Evolutionary conservation across 2,113 vertebrate species (phyloP), one percentile per base, ranked within the genome.

Genomic region (Laticauda colubrina): DNA sequence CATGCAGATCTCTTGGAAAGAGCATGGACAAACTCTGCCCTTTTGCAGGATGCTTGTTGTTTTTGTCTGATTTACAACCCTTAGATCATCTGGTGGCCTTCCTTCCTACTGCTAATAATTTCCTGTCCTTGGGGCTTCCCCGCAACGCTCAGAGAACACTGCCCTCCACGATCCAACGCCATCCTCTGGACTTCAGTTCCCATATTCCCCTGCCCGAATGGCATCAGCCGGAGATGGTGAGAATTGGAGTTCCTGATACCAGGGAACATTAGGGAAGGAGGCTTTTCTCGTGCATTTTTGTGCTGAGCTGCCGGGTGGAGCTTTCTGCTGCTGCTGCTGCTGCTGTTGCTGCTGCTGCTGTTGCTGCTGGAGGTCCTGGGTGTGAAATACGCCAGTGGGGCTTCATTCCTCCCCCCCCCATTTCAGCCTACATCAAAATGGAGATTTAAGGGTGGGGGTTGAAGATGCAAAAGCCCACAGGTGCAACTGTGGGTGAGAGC

Each of bases 381-480:
- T 81, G 69, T 18, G 34, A 81, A 81, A 39, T 18, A 81, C 7
- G 0, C 1, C 0, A 6, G 34, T 39, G 5, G 6, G 6, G n/a
- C 18, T 81, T 39, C 6, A 21, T 81, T 39, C 9, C 43, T 7
- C 34, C 18, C 3, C 18, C 6, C 18, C 3, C 3, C 18, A 81
- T 23, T 20, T 81, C 34, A 81, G 8, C 8, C 18, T 81, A 18
- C 34, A 81, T 39, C 8, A 39, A 43, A 81, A 81, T 9, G 69
- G 34, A 20, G 75, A 81, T 43, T 81, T 43, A 39, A 39, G 75
- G 34, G 29, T 34, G 29, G 14, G 61, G 14, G 64, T n/a, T 15
- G 29, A 69, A 81, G n/a, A 81, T 39, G n/a, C 6, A 39, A 81
- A 81, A 81, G n/a, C 14, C n/a, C n/a, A 20, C 15, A 18, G 69